Evolutionary conservation across 2,113 vertebrate species (phyloP), one percentile per base, ranked within the genome.

Genomic region (Perca schrenkii): DNA sequence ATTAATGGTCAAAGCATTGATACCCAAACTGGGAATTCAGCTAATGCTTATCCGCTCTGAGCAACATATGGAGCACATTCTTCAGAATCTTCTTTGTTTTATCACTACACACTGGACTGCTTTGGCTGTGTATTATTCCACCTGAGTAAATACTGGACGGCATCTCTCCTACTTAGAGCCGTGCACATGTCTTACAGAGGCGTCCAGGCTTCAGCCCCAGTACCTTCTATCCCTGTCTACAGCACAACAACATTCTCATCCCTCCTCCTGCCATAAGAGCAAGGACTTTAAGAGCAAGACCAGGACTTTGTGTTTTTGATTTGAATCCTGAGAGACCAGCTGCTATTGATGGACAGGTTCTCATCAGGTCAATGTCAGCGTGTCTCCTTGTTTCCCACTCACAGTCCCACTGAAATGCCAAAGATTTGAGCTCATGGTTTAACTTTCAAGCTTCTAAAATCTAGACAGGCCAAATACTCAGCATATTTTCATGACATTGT

Each of bases 121-220:
- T 91, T 89, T 93, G 90, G 93, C 94, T 95, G 95, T 96, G 95
- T 97, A 87, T 96, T 97, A 95, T 96, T 96, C 95, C 97, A 98
- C 97, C 97, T 98, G 97, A 97, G 96, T 94, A 97, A 98, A 99
- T 95, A 98, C 85, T 77, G 94, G 91, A 94, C 90, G 91, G 88
- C 93, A 89, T 96, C 96, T 97, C 95, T 94, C 92, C 94, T 93
- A 63, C 80, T 84, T 93, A 92, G 95, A 94, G 95, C 93, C 85
- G 82, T 0, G 66, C 91, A 86, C 89, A 88, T 66, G 88, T 93
- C 93, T 85, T 85, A 71, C 34, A 67, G 69, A 77, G 85, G 65
- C 72, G 1, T 88, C 83, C 34, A 67, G 82, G 43, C 70, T 43
- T 46, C 54, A 70, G 74, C 6, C 69, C 36, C 53, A 53, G 25